Base-by-base conservation (phyloP, 2,113 vertebrate genomes). In the Heterochromis multidens region DNA sequence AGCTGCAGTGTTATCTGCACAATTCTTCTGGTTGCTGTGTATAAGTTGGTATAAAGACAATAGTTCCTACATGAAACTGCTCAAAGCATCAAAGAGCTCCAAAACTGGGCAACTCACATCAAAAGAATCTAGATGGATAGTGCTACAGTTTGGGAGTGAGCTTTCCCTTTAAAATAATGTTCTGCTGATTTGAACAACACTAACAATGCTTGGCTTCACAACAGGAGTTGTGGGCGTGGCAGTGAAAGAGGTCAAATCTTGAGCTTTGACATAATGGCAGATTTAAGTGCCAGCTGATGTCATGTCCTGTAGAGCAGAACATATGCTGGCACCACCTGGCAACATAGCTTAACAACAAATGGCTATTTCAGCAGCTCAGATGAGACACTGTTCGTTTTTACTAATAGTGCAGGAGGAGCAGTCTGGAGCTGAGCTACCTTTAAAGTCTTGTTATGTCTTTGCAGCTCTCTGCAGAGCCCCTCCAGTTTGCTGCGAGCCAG, bases 371-470 rank as follows among this genome's bases (percentile, higher is more conserved):
- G 65, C 12, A 23, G 76, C 61, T 79, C 16, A 13, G 35, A 59
- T 60, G 37, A 29, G 62, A 78, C 2, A 16, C 43, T 35, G 19
- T 17, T 13, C 3, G 14, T 23, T 3, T 74, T 62, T 2, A 43
- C 25, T 56, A 12, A 11, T 33, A 29, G 65, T 10, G 13, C 13
- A 6, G 2, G 3, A 9, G 1, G 8, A 46, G 61, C 56, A 6
- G 46, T 49, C 21, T 29, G 25, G 13, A 65, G 57, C 13, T 23
- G 43, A 58, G 25, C 40, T 88, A 99, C 99, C 98, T 99, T 99
- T 40, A 99, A 93, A 1, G 97, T 99, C 95, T 98, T 99, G 95
- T 99, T 99, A 95, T 99, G 99, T 86, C 99, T 96, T 95, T 99
- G 99, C 87, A 99, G 96, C 93, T 99, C 98, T 25, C 98, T 94